phyloP scores from a whole-genome alignment of 2,113 vertebrate genomes.

The Rhea americana region DNA sequence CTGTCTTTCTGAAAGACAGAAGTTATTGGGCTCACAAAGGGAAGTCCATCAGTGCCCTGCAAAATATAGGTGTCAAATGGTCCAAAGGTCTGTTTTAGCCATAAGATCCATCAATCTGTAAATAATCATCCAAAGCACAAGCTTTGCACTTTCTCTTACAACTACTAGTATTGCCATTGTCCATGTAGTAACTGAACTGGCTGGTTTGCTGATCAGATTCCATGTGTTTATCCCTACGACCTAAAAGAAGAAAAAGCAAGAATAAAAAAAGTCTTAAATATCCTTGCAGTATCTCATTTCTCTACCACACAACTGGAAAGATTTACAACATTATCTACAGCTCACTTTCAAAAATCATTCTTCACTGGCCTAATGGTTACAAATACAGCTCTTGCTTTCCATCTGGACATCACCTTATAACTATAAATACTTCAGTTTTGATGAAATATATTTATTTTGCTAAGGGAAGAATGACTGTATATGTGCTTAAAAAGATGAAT shows the following conservation, averaged over 20 bases:
- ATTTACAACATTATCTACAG: background rate
- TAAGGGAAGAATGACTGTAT: background rate
- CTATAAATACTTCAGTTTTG: background rate
- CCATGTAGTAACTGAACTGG: background rate
- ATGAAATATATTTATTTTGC: background rate
- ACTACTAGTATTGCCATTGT: background rate
- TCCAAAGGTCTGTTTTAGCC: background rate
- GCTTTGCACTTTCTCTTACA: background rate
- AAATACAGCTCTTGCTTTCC: background rate
- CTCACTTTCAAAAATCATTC: background rate
- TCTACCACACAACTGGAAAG: background rate
- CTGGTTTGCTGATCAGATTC: background rate
- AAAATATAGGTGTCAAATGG: background rate
- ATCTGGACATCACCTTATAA: background rate
- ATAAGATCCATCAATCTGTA: background rate
- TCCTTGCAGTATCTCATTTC: background rate
- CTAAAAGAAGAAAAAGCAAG: background rate
- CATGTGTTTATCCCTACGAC: background rate
- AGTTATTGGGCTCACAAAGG: background rate
- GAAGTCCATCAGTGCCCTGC: background rate
- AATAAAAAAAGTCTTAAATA: background rate
- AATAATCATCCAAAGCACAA: background rate
- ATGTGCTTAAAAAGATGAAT: background rate
- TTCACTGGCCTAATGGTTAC: background rate
- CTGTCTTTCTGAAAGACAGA: background rate